phyloP scores from a whole-genome alignment of 2,888 invertebrate species.

The Drepana falcataria region DNA sequence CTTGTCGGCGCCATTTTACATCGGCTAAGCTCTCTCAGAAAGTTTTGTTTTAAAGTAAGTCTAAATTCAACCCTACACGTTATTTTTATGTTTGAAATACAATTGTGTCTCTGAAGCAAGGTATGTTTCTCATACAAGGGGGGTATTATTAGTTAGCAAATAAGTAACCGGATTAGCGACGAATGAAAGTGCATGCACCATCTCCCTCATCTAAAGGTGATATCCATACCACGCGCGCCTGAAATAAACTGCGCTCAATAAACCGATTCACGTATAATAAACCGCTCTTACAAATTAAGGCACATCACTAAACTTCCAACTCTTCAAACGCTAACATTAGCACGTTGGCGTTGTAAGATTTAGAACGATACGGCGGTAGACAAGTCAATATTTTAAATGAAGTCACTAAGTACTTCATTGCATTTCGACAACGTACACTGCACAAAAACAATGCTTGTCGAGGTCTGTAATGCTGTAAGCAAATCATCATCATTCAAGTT shows the following conservation, averaged over 20 bases:
- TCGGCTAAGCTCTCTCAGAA: slow-evolving; percentile 25
- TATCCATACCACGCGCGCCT: slow-evolving; percentile 26
- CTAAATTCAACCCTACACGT: slow-evolving; percentile 11
- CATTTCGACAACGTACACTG: not conserved
- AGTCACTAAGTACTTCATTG: not conserved
- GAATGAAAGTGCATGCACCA: slow-evolving; percentile 19
- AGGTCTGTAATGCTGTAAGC: no score
- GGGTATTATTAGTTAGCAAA: not conserved
- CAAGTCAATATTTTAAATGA: not conserved
- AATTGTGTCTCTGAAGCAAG: slow-evolving; percentile 16
- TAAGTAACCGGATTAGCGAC: slow-evolving; percentile 12
- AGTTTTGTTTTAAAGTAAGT: slow-evolving; percentile 31
- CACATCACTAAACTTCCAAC: slow-evolving; percentile 9
- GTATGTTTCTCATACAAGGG: slow-evolving; percentile 17
- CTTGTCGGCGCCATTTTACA: slow-evolving; percentile 21
- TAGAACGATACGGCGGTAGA: slow-evolving; percentile 3
- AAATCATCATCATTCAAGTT: no score
- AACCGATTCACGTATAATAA: slow-evolving; percentile 42
- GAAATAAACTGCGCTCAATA: slow-evolving; percentile 45
- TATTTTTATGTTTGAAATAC: slow-evolving; percentile 8
- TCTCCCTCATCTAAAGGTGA: slow-evolving; percentile 19
- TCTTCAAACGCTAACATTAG: slow-evolving; percentile 7
- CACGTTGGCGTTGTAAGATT: slow-evolving; percentile 5
- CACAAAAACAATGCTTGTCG: not conserved
- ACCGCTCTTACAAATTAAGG: slow-evolving; percentile 17